A percentile compares a stretch with the other conserved stretches of the same genome.
These are phyloP conservation scores for Pharmacophagus antenor DNA, from an alignment of 2,888 invertebrate species.

Conservation along the genomic window DNA sequence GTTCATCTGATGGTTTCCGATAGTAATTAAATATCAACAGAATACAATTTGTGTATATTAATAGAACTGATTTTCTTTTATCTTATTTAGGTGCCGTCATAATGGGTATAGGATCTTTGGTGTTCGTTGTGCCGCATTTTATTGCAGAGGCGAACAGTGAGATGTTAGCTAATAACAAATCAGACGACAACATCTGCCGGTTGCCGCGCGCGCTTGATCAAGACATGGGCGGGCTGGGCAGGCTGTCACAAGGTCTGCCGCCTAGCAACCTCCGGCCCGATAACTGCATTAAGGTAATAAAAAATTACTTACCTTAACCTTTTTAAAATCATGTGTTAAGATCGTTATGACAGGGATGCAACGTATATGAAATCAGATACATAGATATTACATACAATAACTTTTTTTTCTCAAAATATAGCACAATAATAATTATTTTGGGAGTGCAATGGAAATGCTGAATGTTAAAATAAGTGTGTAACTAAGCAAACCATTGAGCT, in stretches of 20 bases:
- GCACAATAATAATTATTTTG: too few relatives aligned
- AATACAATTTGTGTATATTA: too few relatives aligned
- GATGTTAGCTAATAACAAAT: conserved; percentile 84
- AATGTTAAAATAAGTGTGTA: too few relatives aligned
- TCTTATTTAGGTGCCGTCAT: conserved; percentile 86
- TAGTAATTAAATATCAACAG: too few relatives aligned
- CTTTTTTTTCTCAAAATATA: too few relatives aligned
- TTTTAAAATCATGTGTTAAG: neutral
- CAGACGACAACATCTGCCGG: conserved; percentile 90
- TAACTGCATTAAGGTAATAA: conserved; percentile 86
- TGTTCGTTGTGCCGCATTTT: conserved; percentile 96
- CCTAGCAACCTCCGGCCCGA: conserved; percentile 88
- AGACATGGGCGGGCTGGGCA: conserved; percentile 87
- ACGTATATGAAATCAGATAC: too few relatives aligned
- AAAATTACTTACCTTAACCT: neutral
- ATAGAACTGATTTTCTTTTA: neutral
- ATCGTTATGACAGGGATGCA: too few relatives aligned
- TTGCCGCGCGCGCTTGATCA: conserved; percentile 85
- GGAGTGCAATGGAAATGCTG: too few relatives aligned
- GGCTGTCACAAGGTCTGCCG: conserved; percentile 86
- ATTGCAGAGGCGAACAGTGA: conserved; percentile 89
- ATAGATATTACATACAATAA: too few relatives aligned
- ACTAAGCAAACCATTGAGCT: too few relatives aligned
- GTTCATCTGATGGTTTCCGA: too few relatives aligned
- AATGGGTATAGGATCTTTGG: conserved; percentile 95